Evolutionary conservation across 2,797 vertebrate species (phyloP).

Genomic region (Momotus momota): DNA sequence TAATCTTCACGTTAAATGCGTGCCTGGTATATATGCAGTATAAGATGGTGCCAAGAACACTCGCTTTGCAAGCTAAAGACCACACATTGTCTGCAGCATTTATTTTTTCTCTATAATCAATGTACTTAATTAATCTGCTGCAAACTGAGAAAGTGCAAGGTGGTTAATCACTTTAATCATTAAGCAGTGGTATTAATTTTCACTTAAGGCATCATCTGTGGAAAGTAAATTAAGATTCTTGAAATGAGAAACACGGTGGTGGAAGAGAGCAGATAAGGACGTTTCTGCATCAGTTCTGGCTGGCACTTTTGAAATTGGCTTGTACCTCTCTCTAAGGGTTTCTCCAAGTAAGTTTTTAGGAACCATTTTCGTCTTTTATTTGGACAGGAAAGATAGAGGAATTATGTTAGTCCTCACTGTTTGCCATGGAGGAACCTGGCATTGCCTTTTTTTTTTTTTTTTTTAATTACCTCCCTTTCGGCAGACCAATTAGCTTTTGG

Average conservation of each 20-base stretch:
- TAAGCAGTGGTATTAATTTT: slow-evolving; percentile 58
- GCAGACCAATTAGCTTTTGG: not conserved
- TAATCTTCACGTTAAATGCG: not conserved
- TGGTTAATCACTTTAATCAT: slow-evolving; percentile 42
- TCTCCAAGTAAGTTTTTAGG: not conserved
- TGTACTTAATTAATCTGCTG: slow-evolving; percentile 48
- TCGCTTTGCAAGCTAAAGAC: not conserved
- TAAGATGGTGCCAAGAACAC: not conserved
- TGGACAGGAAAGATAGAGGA: not conserved
- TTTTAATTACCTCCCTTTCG: not conserved
- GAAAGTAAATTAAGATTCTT: slow-evolving; percentile 40
- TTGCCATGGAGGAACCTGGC: not conserved
- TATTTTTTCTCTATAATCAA: slow-evolving; percentile 29
- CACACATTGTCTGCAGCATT: not conserved
- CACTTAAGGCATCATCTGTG: slow-evolving; percentile 12
- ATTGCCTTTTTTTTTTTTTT: not conserved
- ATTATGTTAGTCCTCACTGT: not conserved
- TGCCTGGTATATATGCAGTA: not conserved
- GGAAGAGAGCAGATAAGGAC: not conserved
- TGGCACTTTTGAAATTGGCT: not conserved
- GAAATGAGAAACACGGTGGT: slow-evolving; percentile 1
- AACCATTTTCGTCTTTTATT: not conserved
- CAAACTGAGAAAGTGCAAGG: slow-evolving; percentile 45
- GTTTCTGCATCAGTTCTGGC: not conserved
- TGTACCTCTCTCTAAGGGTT: not conserved